Conservation (phyloP, 2,797 vertebrate genomes). For the Dryobates pubescens region DNA sequence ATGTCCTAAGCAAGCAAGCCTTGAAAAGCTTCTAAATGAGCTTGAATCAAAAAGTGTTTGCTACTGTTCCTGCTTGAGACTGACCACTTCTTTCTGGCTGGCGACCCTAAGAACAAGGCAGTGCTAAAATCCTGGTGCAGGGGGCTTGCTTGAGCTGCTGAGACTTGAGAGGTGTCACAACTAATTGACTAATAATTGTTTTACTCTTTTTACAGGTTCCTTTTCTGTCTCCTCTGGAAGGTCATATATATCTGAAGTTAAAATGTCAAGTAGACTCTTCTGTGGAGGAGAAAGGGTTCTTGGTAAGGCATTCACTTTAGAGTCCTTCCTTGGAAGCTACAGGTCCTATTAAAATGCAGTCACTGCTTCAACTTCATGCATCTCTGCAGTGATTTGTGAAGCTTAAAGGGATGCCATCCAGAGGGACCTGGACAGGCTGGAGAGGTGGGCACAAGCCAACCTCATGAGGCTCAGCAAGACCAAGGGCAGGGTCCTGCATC, state of each 20-base stretch:
- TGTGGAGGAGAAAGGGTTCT: conserved; percentile 90
- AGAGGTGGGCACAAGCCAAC: no score
- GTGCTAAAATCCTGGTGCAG: background rate
- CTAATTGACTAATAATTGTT: background rate
- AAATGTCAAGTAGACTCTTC: conserved; percentile 92
- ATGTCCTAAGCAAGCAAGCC: background rate
- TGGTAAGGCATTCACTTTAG: conserved; percentile 81
- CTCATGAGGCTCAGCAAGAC: no score
- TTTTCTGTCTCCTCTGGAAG: conserved; percentile 93
- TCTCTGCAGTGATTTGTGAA: background rate
- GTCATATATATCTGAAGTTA: conserved; percentile 91
- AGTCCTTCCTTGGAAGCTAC: background rate
- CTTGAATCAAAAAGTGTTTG: background rate
- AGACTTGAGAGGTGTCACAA: background rate
- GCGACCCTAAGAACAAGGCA: background rate
- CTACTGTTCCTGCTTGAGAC: background rate
- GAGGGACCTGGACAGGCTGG: no score
- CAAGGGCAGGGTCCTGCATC: no score
- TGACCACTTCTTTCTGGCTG: background rate
- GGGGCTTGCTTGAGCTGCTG: background rate
- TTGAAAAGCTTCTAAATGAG: conserved; percentile 23
- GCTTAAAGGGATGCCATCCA: background rate
- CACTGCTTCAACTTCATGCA: background rate
- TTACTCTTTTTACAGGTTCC: conserved; percentile 83
- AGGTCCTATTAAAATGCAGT: background rate